A percentile compares a stretch with the other conserved stretches of the same genome.
These are phyloP conservation scores for Euglossa dilemma DNA, from an alignment of 1,140 invertebrate species.

Conservation along the genomic window DNA sequence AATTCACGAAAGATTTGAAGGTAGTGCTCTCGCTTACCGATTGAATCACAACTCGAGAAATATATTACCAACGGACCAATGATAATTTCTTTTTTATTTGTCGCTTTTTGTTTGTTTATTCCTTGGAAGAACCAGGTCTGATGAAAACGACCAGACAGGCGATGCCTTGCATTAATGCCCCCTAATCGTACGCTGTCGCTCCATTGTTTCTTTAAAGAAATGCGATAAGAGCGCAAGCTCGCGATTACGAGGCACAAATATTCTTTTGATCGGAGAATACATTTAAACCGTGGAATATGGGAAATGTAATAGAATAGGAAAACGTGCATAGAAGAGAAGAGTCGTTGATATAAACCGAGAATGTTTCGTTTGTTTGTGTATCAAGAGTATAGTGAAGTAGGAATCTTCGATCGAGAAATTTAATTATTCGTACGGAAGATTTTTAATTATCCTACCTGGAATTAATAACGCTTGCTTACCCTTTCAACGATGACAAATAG, in stretches of 20 bases:
- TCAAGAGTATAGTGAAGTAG: not conserved
- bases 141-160: not conserved
- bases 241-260: not conserved
- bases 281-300: not conserved
- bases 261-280: not conserved
- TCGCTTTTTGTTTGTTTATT: not conserved
- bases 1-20: constrained; percentile 22
- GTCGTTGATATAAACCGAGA: not conserved
- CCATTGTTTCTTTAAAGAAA: not conserved
- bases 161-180: not conserved
- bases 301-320: not conserved
- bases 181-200: not conserved
- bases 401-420: not conserved
- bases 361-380: not conserved
- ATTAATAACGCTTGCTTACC: not conserved
- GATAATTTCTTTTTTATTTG: no score
- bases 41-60: not conserved
- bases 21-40: not conserved
- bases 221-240: not conserved
- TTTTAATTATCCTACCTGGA: no score
- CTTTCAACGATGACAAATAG: not conserved
- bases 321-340: not conserved
- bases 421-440: not conserved
- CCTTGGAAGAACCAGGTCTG: not conserved
- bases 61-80: no score